Base-by-base conservation (phyloP, 2,113 vertebrate species). In the Dromaius novaehollandiae region DNA sequence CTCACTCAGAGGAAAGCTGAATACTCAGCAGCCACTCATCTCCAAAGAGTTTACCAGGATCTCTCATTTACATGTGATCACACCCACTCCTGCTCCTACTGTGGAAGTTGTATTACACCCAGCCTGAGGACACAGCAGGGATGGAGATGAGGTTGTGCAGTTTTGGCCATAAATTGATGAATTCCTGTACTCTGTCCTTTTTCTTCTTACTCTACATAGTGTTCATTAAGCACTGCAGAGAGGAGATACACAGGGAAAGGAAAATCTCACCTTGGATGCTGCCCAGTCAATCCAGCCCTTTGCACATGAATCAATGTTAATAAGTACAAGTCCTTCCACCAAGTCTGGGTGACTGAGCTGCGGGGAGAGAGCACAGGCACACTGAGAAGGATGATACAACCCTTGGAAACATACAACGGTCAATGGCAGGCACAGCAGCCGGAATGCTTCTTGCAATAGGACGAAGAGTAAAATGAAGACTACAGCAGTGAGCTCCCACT, bases 221-320 rank as follows among this genome's bases (percentile, higher is more conserved):
- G 13, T n/a, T 78, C 51, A 86, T 55, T 69, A 89, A 60, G 26
- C 53, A 22, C 24, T 56, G 55, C 24, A 34, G 58, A 69, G 19
- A 74, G n/a, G 44, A 88, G 16, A 60, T 18, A 9, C 38, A 42
- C 25, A 34, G 13, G 44, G 40, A 58, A 82, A 77, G 50, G 28
- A 92, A 46, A 63, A 70, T 81, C 98, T 97, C 96, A 99, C 99
- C 99, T 99, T 99, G 28, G 99, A 98, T 51, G 99, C 98, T 64
- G 99, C 99, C 99, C 99, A 99, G 95, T 99, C 99, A 91, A 99
- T 98, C 99, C 99, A 99, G 91, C 99, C 99, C 94, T 99, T 99
- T 75, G 99, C 99, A 93, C 99, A 99, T 3, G 99, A 99, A 97
- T 99, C 99, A 22, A 99, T 53, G n/a, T 99, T 99, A 96, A 99